phyloP scores from a whole-genome alignment of 2,113 vertebrate species.

The Epinephelus fuscoguttatus region DNA sequence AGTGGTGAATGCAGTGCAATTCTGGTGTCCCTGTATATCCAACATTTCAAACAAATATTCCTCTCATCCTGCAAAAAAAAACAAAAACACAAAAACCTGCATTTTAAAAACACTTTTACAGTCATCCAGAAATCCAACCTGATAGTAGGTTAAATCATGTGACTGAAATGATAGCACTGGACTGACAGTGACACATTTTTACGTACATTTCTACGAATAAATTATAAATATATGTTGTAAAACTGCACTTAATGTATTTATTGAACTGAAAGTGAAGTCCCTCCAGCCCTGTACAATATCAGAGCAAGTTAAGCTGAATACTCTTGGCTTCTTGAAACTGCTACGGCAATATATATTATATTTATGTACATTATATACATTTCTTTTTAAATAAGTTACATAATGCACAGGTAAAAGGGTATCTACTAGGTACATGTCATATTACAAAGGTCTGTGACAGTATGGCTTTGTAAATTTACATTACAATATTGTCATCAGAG shows the following conservation, averaged over 20 bases:
- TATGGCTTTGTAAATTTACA: constrained; percentile 97
- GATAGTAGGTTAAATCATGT: constrained; percentile 6
- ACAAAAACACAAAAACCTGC: not conserved
- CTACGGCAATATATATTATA: constrained; percentile 78
- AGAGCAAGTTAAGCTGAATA: constrained; percentile 55
- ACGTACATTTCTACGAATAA: constrained; percentile 37
- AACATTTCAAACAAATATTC: constrained; percentile 28
- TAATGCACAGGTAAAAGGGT: constrained; percentile 90
- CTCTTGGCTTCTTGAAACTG: constrained; percentile 79
- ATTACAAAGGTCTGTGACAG: constrained; percentile 86
- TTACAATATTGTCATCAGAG: constrained; percentile 68
- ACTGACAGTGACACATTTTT: constrained; percentile 45
- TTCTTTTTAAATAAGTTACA: constrained; percentile 91
- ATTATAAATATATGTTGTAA: constrained; percentile 64
- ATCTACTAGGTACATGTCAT: constrained; percentile 83
- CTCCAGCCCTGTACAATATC: constrained; percentile 46
- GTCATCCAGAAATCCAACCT: constrained; percentile 36
- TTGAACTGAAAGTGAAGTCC: constrained; percentile 46
- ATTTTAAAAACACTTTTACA: constrained; percentile 35
- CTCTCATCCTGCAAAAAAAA: constrained; percentile 28
- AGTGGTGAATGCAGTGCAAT: constrained; percentile 53
- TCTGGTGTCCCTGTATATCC: constrained; percentile 40
- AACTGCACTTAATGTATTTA: constrained; percentile 73
- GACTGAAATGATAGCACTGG: constrained; percentile 33
- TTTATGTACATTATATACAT: constrained; percentile 79